These are phyloP conservation scores for Anodontia alba DNA, from an alignment of 2,888 invertebrate genomes.

Conservation along the genomic window DNA sequence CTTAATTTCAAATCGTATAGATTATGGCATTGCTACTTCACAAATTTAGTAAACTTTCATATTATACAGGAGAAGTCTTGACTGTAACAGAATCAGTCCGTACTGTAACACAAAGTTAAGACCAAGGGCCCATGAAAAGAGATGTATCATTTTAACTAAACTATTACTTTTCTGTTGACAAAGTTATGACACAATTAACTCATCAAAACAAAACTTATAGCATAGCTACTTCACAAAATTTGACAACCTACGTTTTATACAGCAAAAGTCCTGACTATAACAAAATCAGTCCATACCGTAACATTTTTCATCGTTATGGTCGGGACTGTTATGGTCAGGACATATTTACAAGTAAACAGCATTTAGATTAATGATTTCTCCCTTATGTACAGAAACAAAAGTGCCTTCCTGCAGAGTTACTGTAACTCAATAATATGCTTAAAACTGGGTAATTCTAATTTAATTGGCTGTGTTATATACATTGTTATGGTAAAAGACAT, in stretches of 20 bases:
- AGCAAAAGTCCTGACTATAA: slow-evolving; percentile 1
- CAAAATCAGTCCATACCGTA: slow-evolving; percentile 22
- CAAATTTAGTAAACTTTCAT: too few species aligned
- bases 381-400: neutral
- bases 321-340: slow-evolving; percentile 18
- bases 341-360: neutral
- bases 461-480: too few species aligned
- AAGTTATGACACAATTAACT: neutral
- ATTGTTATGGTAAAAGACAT: too few species aligned
- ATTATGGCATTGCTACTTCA: too few species aligned
- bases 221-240: neutral
- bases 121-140: too few species aligned
- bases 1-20: too few species aligned
- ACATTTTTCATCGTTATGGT: slow-evolving; percentile 19
- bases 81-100: too few species aligned
- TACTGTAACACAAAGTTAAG: too few species aligned
- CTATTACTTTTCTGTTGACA: too few species aligned
- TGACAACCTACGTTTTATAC: neutral
- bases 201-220: too few species aligned
- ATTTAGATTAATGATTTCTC: neutral
- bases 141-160: too few species aligned
- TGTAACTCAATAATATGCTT: neutral
- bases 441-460: neutral
- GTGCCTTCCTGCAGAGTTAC: neutral
- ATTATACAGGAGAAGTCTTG: too few species aligned